These are phyloP conservation scores for Trachymyrmex septentrionalis DNA, from an alignment of 1,140 invertebrate species.

Conservation along the genomic window DNA sequence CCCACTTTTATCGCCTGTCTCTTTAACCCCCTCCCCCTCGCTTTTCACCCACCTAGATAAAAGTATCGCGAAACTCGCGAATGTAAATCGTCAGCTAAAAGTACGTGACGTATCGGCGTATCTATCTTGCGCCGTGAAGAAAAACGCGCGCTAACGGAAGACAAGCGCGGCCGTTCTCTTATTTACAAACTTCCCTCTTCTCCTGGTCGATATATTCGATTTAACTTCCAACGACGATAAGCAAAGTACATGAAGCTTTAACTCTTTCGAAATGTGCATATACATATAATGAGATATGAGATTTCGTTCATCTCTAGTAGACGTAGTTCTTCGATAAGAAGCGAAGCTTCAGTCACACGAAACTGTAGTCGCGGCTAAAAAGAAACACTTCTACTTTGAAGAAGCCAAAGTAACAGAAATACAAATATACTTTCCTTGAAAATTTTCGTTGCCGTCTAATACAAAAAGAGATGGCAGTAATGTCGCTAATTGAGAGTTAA, in stretches of 20 bases:
- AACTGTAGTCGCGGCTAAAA: not conserved
- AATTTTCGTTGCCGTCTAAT: not conserved
- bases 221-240: conserved; percentile 55
- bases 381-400: not conserved
- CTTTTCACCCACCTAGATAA: not conserved
- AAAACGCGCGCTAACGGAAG: conserved; percentile 40
- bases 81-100: conserved; percentile 61
- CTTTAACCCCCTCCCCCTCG: conserved; percentile 33
- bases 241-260: conserved; percentile 4
- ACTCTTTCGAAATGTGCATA: not conserved
- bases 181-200: conserved; percentile 48
- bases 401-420: not conserved
- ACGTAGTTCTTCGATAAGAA: conserved; percentile 11
- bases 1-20: conserved; percentile 63
- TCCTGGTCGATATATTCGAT: conserved; percentile 38
- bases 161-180: conserved; percentile 42
- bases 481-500: conserved; percentile 9
- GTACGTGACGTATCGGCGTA: conserved; percentile 52
- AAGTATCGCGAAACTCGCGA: conserved; percentile 60
- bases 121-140: conserved; percentile 38
- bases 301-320: not conserved
- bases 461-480: not conserved
- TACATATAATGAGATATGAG: conserved; percentile 26
- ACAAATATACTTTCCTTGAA: not conserved
- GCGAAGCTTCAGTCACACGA: not conserved